phyloP scores from a whole-genome alignment of 2,797 vertebrate species.

The Cetoscarus ocellatus region DNA sequence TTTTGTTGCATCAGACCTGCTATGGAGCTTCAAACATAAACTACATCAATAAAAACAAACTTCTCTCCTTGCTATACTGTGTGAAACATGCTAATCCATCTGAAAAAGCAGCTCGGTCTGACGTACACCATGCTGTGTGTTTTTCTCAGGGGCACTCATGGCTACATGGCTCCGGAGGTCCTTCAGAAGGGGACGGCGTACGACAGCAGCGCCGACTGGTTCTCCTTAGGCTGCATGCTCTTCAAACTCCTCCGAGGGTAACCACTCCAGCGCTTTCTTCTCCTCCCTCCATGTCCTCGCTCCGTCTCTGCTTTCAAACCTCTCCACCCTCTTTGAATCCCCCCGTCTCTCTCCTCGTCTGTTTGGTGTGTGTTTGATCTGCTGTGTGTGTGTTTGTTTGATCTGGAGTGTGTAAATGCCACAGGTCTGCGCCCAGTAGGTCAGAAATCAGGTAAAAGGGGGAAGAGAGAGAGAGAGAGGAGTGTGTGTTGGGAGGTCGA shows the following conservation, averaged over 20 bases:
- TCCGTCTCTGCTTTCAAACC: slow-evolving; percentile 41
- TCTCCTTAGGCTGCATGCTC: slow-evolving; percentile 98
- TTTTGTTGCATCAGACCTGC: too few species aligned
- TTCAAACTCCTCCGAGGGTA: slow-evolving; percentile 98
- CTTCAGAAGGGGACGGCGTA: slow-evolving; percentile 97
- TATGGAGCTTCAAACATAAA: too few species aligned
- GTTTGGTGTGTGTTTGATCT: slow-evolving; percentile 59
- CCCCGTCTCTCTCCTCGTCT: slow-evolving; percentile 11
- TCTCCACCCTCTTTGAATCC: slow-evolving; percentile 39
- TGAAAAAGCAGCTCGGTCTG: too few species aligned
- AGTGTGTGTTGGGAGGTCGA: neutral
- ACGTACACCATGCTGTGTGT: neutral
- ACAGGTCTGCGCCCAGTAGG: slow-evolving; percentile 77
- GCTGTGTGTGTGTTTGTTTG: slow-evolving; percentile 65
- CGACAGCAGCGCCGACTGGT: slow-evolving; percentile 99
- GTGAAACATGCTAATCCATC: too few species aligned
- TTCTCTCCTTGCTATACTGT: too few species aligned
- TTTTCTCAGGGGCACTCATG: slow-evolving; percentile 91
- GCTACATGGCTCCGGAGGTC: slow-evolving; percentile 99
- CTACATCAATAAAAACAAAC: too few species aligned
- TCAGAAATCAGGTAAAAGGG: slow-evolving; percentile 65
- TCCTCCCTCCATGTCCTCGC: slow-evolving; percentile 21
- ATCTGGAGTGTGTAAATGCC: slow-evolving; percentile 84
- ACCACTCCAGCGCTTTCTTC: slow-evolving; percentile 46
- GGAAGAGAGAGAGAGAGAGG: neutral